A percentile compares a stretch with the other conserved stretches of the same genome.
These are phyloP conservation scores for Ciconia maguari DNA, from an alignment of 2,113 vertebrate species.

Conservation along the genomic window DNA sequence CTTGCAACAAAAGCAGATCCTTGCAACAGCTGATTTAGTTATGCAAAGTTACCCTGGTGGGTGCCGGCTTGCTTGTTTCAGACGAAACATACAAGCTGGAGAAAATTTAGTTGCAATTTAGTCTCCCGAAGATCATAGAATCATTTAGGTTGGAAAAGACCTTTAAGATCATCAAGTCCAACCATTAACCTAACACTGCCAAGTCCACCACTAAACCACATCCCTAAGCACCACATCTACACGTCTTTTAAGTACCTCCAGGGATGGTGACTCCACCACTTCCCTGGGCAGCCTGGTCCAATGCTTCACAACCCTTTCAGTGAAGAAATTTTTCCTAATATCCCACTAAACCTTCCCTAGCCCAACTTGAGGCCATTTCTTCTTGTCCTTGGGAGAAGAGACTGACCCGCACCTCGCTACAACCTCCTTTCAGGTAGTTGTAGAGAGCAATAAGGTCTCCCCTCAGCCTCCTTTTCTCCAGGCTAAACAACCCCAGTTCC, in stretches of 20 bases:
- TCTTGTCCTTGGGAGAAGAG: no score
- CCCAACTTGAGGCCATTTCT: not conserved
- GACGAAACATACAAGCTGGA: not conserved
- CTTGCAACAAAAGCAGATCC: not conserved
- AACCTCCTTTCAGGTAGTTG: not conserved
- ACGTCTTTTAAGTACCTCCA: not conserved
- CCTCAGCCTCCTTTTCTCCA: not conserved
- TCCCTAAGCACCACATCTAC: not conserved
- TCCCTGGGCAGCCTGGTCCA: not conserved
- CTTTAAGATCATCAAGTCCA: not conserved
- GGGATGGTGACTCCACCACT: not conserved
- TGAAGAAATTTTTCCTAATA: not conserved
- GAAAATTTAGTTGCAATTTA: not conserved
- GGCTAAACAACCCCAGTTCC: no score
- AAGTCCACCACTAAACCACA: not conserved
- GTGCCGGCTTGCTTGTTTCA: not conserved
- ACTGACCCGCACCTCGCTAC: no score
- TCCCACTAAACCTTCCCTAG: not conserved
- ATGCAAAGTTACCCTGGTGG: not conserved
- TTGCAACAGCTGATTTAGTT: not conserved
- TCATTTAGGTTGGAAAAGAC: not conserved
- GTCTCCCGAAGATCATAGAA: not conserved
- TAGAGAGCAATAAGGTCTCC: not conserved
- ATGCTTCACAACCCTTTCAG: not conserved
- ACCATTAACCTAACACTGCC: not conserved